Evolutionary conservation across 1,140 invertebrate species (phyloP).

Genomic region (Drosophila punjabiensis): DNA sequence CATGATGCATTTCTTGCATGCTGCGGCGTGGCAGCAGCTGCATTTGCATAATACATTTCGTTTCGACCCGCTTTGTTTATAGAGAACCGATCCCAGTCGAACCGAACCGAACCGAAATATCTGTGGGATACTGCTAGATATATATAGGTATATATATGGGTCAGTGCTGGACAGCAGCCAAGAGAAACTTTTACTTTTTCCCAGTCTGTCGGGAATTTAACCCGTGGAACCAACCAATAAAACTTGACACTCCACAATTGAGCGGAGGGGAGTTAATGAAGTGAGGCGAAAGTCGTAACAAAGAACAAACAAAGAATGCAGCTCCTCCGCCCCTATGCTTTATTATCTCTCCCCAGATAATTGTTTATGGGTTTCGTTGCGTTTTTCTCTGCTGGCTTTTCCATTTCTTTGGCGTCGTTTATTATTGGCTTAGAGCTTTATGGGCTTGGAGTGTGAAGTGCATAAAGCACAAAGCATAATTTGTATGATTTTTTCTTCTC

Average conservation of each 20-base stretch:
- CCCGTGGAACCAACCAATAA: slow-evolving; percentile 68
- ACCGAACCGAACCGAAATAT: slow-evolving; percentile 31
- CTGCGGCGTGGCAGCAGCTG: slow-evolving; percentile 58
- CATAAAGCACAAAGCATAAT: slow-evolving; percentile 53
- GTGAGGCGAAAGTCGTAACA: slow-evolving; percentile 74
- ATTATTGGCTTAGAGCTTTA: slow-evolving; percentile 55
- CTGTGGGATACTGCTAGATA: slow-evolving; percentile 34
- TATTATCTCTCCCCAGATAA: slow-evolving; percentile 28
- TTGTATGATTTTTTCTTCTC: slow-evolving; percentile 50
- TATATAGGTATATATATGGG: slow-evolving; percentile 48
- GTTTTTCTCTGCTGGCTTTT: slow-evolving; percentile 43
- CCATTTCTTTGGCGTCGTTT: slow-evolving; percentile 38
- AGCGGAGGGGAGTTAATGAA: slow-evolving; percentile 44
- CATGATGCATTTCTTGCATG: slow-evolving; percentile 43
- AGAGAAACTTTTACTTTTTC: slow-evolving; percentile 52
- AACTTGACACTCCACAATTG: slow-evolving; percentile 75
- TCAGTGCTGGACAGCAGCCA: slow-evolving; percentile 65
- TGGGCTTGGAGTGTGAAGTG: slow-evolving; percentile 56
- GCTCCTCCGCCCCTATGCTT: background rate
- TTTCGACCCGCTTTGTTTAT: slow-evolving; percentile 40
- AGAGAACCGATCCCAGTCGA: slow-evolving; percentile 18
- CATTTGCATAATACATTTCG: slow-evolving; percentile 75
- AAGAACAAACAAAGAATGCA: slow-evolving; percentile 77
- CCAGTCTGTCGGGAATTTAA: slow-evolving; percentile 25
- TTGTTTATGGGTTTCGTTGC: slow-evolving; percentile 50